A percentile compares a stretch with the other conserved stretches of the same genome.
Evolutionary conservation across 2,113 vertebrate genomes (phyloP).

Genomic region (Nestor notabilis): DNA sequence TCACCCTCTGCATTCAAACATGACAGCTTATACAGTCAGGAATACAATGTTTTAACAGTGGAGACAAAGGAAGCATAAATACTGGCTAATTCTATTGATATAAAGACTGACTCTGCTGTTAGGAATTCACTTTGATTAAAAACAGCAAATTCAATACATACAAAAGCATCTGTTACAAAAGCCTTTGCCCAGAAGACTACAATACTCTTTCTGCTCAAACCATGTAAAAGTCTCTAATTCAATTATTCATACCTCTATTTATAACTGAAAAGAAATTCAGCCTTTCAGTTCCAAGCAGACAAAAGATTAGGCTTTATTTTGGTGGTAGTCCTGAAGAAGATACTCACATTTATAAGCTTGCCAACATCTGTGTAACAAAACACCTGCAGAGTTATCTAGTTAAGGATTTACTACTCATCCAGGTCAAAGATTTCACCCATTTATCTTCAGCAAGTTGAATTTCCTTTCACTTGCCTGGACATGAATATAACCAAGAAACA

Average conservation of each 20-base stretch:
- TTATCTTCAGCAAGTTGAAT: not conserved
- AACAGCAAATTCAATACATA: not conserved
- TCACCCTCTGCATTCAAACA: not conserved
- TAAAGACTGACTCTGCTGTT: not conserved
- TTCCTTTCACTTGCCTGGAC: slow-evolving; percentile 38
- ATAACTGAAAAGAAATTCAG: not conserved
- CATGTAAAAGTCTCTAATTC: not conserved
- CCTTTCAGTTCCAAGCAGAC: not conserved
- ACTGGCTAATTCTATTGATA: not conserved
- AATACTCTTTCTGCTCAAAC: not conserved
- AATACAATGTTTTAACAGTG: not conserved
- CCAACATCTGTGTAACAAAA: not conserved
- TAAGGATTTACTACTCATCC: slow-evolving; percentile 28
- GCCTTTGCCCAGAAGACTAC: not conserved
- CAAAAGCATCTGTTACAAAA: not conserved
- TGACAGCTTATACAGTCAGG: not conserved
- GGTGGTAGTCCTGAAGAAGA: not conserved
- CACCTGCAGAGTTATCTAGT: not conserved
- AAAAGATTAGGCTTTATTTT: slow-evolving; percentile 9
- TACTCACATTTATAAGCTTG: not conserved
- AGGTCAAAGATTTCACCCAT: slow-evolving; percentile 33
- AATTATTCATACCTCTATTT: not conserved
- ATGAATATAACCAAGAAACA: slow-evolving; percentile 2
- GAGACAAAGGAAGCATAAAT: not conserved
- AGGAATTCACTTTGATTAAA: not conserved